Evolutionary conservation across 2,797 vertebrate species (phyloP).

Genomic region (Gephyroberyx darwinii): DNA sequence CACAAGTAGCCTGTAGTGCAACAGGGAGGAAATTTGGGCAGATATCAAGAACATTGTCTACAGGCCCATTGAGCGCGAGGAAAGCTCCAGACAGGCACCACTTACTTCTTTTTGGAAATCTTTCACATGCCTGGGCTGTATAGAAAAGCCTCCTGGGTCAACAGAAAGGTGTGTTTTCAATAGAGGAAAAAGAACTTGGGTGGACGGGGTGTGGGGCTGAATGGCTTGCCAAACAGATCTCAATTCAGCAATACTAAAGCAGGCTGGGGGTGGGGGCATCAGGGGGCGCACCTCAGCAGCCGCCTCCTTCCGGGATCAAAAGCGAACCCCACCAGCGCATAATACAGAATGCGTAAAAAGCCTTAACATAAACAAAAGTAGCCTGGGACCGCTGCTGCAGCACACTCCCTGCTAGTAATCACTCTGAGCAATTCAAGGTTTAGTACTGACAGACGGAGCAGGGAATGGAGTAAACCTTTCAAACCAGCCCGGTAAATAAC

Average conservation of each 20-base stretch:
- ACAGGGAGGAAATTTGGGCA: slow-evolving; percentile 60
- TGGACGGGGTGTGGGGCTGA: slow-evolving; percentile 53
- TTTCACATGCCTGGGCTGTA: slow-evolving; percentile 73
- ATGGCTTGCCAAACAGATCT: slow-evolving; percentile 70
- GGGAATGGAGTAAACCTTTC: slow-evolving; percentile 64
- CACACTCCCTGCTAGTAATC: slow-evolving; percentile 74
- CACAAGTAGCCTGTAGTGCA: slow-evolving; percentile 37
- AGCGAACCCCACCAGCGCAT: slow-evolving; percentile 64
- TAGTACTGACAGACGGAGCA: slow-evolving; percentile 58
- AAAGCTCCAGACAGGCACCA: slow-evolving; percentile 70
- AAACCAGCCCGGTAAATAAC: slow-evolving; percentile 72
- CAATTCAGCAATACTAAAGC: slow-evolving; percentile 65
- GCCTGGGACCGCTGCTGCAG: slow-evolving; percentile 64
- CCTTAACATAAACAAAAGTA: slow-evolving; percentile 79
- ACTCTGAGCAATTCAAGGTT: slow-evolving; percentile 71
- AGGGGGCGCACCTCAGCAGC: slow-evolving; percentile 46
- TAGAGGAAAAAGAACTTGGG: slow-evolving; percentile 59
- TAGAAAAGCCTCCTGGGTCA: slow-evolving; percentile 71
- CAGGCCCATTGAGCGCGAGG: slow-evolving; percentile 66
- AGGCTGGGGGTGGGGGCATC: slow-evolving; percentile 26
- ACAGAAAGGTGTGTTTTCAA: slow-evolving; percentile 84
- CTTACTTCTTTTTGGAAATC: slow-evolving; percentile 72
- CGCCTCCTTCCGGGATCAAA: slow-evolving; percentile 79
- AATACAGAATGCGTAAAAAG: slow-evolving; percentile 77
- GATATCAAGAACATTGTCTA: slow-evolving; percentile 75